These are phyloP conservation scores for Hippocampus guttulatus DNA, from an alignment of 2,113 vertebrate genomes.

Conservation along the genomic window DNA sequence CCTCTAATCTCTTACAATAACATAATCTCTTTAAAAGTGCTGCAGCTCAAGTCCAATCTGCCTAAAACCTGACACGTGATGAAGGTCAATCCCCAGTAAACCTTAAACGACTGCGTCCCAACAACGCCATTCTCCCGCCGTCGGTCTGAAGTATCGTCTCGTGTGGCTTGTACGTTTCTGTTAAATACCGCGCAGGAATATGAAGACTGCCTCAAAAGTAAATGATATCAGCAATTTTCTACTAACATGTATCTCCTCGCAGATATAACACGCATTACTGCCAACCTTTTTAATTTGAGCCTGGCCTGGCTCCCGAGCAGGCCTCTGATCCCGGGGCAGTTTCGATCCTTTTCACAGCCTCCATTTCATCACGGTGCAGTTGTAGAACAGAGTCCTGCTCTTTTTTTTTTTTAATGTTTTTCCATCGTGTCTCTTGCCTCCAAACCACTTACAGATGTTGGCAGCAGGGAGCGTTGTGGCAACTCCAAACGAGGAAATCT, in stretches of 20 bases:
- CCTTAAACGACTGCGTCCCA: slow-evolving; percentile 47
- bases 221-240: not conserved
- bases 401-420: slow-evolving; percentile 63
- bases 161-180: slow-evolving; percentile 17
- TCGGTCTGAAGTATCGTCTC: slow-evolving; percentile 18
- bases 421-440: slow-evolving; percentile 66
- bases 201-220: not conserved
- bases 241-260: slow-evolving; percentile 17
- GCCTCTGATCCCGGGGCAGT: slow-evolving; percentile 44
- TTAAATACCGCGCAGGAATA: slow-evolving; percentile 1
- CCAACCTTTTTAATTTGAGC: slow-evolving; percentile 18
- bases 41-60: slow-evolving; percentile 71
- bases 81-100: slow-evolving; percentile 64
- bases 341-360: slow-evolving; percentile 39
- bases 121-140: not conserved
- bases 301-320: slow-evolving; percentile 10
- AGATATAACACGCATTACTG: slow-evolving; percentile 2
- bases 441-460: slow-evolving; percentile 76
- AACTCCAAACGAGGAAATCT: slow-evolving; percentile 73
- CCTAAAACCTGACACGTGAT: slow-evolving; percentile 69
- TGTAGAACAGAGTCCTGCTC: slow-evolving; percentile 43
- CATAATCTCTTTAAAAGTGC: slow-evolving; percentile 73
- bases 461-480: slow-evolving; percentile 67
- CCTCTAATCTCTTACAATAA: slow-evolving; percentile 72
- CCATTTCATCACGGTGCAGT: slow-evolving; percentile 40